Conservation (phyloP, 2,113 vertebrate genomes). For the Meriones unguiculatus region DNA sequence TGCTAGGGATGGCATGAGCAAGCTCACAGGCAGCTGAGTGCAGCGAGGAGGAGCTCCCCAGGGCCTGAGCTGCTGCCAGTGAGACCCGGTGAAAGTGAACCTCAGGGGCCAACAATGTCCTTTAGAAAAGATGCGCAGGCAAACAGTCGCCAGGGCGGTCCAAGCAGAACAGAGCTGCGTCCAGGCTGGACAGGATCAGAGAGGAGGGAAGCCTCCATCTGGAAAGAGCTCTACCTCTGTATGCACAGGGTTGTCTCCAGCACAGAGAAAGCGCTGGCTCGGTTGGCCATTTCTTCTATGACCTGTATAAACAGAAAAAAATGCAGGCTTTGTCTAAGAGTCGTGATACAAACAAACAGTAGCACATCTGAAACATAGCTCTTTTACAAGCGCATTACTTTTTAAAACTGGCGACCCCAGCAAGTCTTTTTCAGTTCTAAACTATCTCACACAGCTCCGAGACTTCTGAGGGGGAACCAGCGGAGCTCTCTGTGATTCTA, state of each 20-base stretch:
- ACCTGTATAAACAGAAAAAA: too few species aligned
- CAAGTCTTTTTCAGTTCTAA: background rate
- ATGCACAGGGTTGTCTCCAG: background rate
- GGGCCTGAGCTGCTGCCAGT: background rate
- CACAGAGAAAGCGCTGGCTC: background rate
- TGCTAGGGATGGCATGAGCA: background rate
- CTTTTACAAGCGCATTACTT: background rate
- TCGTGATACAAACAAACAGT: too few species aligned
- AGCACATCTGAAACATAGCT: too few species aligned
- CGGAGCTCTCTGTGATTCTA: constrained; percentile 26
- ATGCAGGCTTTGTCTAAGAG: too few species aligned
- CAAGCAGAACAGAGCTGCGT: background rate
- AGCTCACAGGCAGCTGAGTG: background rate
- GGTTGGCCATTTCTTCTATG: background rate
- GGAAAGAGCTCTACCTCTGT: background rate
- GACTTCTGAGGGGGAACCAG: constrained; percentile 25
- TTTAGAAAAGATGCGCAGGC: background rate
- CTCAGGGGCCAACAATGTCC: background rate
- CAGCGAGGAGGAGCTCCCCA: background rate
- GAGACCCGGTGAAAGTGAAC: background rate
- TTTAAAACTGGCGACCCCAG: background rate
- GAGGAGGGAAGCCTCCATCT: background rate
- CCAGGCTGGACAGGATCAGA: background rate
- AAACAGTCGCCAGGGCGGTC: background rate
- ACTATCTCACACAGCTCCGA: background rate